Percentiles rank a stretch among this genome's conserved stretches.
Evolutionary conservation across 2,888 invertebrate species (phyloP).

Genomic region (Biston betularia): DNA sequence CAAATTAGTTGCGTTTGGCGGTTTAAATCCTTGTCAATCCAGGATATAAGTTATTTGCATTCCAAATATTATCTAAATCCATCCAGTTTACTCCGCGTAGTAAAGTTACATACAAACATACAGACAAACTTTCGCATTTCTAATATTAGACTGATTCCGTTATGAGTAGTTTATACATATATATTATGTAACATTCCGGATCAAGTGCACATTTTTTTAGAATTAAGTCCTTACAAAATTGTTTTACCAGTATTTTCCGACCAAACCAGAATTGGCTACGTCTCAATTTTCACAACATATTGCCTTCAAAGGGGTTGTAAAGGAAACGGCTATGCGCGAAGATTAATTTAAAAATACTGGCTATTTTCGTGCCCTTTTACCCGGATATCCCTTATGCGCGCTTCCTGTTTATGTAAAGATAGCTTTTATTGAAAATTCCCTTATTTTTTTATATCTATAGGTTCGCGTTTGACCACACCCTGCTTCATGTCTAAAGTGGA

Average conservation of each 20-base stretch:
- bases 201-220: too few species aligned
- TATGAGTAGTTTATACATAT: too few species aligned
- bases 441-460: slow-evolving; percentile 4
- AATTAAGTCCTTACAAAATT: too few species aligned
- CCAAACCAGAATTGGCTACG: background rate
- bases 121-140: too few species aligned
- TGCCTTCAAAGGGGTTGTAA: slow-evolving; percentile 44
- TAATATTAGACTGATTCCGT: too few species aligned
- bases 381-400: slow-evolving; percentile 28
- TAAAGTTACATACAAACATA: too few species aligned
- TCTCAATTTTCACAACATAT: slow-evolving; percentile 39
- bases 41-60: too few species aligned
- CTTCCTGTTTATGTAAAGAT: slow-evolving; percentile 25
- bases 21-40: too few species aligned
- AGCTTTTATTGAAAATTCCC: slow-evolving; percentile 29
- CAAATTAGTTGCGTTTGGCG: too few species aligned
- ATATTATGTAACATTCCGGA: too few species aligned
- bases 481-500: background rate
- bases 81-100: too few species aligned
- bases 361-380: slow-evolving; percentile 31
- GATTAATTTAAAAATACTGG: slow-evolving; percentile 41
- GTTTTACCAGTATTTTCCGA: slow-evolving; percentile 3
- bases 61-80: too few species aligned
- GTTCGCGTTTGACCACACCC: slow-evolving; percentile 9
- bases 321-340: slow-evolving; percentile 37